These are phyloP conservation scores for Vanacampus margaritifer DNA, from an alignment of 2,113 vertebrate genomes.

Conservation along the genomic window DNA sequence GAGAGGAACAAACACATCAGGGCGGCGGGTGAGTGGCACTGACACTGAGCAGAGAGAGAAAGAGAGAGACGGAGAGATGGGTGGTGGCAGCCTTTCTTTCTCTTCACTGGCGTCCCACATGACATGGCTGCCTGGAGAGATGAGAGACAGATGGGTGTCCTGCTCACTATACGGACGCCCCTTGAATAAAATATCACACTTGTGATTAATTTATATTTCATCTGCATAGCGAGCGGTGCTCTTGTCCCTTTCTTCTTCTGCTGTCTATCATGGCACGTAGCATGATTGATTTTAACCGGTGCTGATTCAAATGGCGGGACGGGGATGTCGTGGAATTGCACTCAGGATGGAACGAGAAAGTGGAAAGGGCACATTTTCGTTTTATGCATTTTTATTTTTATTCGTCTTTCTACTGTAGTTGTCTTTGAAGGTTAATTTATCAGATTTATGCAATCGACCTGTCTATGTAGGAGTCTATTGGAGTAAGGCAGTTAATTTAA, in stretches of 20 bases:
- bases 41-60: constrained; percentile 66
- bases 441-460: neutral
- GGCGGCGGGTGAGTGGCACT: constrained; percentile 65
- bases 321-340: neutral
- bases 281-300: constrained; percentile 3
- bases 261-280: constrained; percentile 26
- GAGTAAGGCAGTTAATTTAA: too few species aligned
- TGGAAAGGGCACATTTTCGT: neutral
- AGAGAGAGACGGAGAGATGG: constrained; percentile 41
- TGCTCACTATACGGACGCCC: constrained; percentile 30
- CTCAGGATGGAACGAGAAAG: neutral
- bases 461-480: neutral
- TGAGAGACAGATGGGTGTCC: constrained; percentile 62
- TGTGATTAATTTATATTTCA: constrained; percentile 70
- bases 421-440: neutral
- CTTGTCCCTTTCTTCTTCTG: constrained; percentile 32
- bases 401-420: neutral
- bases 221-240: constrained; percentile 42
- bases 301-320: neutral
- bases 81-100: constrained; percentile 56
- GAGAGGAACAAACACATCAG: constrained; percentile 62
- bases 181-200: constrained; percentile 73
- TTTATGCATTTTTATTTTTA: neutral
- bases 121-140: constrained; percentile 67
- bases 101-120: constrained; percentile 60